A percentile compares a stretch with the other conserved stretches of the same genome.
These are phyloP conservation scores for Aromia moschata DNA, from an alignment of 2,888 invertebrate genomes.

Conservation along the genomic window DNA sequence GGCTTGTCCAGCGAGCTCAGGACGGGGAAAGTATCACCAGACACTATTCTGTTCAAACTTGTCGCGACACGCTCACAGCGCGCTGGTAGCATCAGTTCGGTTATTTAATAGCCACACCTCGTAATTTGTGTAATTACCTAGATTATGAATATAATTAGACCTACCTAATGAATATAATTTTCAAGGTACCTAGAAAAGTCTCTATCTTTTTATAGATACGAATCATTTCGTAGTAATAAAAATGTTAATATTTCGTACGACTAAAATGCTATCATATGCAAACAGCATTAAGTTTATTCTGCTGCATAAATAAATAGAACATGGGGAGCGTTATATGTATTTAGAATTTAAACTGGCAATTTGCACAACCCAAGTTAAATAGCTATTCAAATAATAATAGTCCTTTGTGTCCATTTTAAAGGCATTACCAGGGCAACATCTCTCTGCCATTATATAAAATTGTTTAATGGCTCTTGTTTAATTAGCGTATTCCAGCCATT, in stretches of 20 bases:
- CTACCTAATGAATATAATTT: too few relatives aligned
- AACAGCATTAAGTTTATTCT: conserved; percentile 8
- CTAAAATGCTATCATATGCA: not conserved
- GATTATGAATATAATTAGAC: too few relatives aligned
- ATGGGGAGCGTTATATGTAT: conserved; percentile 13
- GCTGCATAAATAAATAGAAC: not conserved
- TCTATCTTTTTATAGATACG: too few relatives aligned
- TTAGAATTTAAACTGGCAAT: conserved; percentile 17
- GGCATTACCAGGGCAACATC: conserved; percentile 23
- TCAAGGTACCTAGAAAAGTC: too few relatives aligned
- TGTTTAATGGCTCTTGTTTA: conserved; percentile 13
- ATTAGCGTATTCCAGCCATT: not conserved
- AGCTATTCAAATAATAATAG: conserved; percentile 26
- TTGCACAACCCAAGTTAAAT: conserved; percentile 23
- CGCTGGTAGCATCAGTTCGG: too few relatives aligned
- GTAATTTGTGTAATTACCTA: too few relatives aligned
- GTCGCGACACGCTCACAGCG: too few relatives aligned
- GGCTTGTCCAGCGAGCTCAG: too few relatives aligned
- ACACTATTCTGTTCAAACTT: too few relatives aligned
- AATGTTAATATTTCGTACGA: not conserved
- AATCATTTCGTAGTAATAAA: too few relatives aligned
- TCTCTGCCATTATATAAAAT: conserved; percentile 21
- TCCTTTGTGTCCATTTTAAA: conserved; percentile 26
- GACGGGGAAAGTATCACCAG: too few relatives aligned
- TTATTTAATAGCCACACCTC: too few relatives aligned